Conservation (phyloP, 1,140 invertebrate species). For the Papilio polytes region DNA sequence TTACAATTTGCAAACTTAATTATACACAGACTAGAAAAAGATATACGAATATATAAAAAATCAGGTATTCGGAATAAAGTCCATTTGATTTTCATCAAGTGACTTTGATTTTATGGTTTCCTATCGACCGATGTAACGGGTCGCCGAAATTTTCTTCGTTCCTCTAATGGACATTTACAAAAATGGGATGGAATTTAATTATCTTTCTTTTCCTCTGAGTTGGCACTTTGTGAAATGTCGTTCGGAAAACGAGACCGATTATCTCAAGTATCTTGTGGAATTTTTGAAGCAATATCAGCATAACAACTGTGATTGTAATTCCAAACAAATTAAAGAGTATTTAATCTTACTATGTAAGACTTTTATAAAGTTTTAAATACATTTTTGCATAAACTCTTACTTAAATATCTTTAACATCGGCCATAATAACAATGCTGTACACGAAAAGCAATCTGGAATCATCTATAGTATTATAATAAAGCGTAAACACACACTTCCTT, state of each 20-base stretch:
- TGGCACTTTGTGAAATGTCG: conserved; percentile 2
- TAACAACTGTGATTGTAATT: neutral
- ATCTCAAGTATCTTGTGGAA: conserved; percentile 11
- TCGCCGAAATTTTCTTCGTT: neutral
- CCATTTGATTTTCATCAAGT: neutral
- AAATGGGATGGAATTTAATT: conserved; percentile 28
- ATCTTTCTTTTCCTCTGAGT: conserved; percentile 15
- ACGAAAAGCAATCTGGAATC: too few species aligned
- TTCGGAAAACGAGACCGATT: conserved; percentile 17
- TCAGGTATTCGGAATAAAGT: neutral
- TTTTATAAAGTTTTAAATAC: too few species aligned
- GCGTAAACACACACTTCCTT: too few species aligned
- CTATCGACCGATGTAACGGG: conserved; percentile 5
- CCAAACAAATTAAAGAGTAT: neutral
- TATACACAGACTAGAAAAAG: neutral
- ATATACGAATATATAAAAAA: neutral
- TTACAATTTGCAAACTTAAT: neutral
- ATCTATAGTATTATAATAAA: too few species aligned
- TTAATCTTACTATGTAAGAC: too few species aligned
- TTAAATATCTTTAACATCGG: too few species aligned
- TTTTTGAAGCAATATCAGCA: conserved; percentile 7
- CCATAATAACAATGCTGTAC: too few species aligned
- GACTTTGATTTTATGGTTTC: neutral
- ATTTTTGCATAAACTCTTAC: too few species aligned
- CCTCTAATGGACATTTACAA: conserved; percentile 16